Evolutionary conservation across 1,140 invertebrate genomes (phyloP).

Genomic region (Heliconius himera): DNA sequence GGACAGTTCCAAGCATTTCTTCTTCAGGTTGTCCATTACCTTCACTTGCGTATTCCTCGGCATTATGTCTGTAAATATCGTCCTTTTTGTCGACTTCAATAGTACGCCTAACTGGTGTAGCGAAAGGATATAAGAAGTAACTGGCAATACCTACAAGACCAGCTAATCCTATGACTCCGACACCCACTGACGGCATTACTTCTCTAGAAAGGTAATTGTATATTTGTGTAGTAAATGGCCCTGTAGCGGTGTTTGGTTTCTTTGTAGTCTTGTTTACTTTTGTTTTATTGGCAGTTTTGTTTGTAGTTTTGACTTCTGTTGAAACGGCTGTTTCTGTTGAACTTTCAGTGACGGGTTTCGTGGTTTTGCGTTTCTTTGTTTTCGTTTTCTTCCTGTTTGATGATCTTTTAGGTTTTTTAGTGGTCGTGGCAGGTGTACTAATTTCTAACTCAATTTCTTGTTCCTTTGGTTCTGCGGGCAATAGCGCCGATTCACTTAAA

Average conservation of each 20-base stretch:
- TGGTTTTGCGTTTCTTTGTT: slow-evolving; percentile 74
- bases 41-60: slow-evolving; percentile 84
- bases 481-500: slow-evolving; percentile 60
- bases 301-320: slow-evolving; percentile 72
- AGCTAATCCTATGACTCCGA: slow-evolving; percentile 87
- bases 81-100: slow-evolving; percentile 85
- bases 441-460: slow-evolving; percentile 82
- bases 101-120: slow-evolving; percentile 84
- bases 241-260: slow-evolving; percentile 78
- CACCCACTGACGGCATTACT: slow-evolving; percentile 90
- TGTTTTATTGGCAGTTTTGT: background rate
- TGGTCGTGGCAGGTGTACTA: slow-evolving; percentile 74
- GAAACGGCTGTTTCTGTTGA: slow-evolving; percentile 78
- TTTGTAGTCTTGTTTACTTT: slow-evolving; percentile 66
- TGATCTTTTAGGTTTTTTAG: slow-evolving; percentile 78
- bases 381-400: slow-evolving; percentile 78
- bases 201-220: slow-evolving; percentile 90
- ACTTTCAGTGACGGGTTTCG: slow-evolving; percentile 78
- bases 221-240: slow-evolving; percentile 86
- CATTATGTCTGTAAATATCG: slow-evolving; percentile 85
- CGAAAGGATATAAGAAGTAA: slow-evolving; percentile 89
- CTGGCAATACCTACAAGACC: slow-evolving; percentile 87
- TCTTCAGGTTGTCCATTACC: slow-evolving; percentile 87
- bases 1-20: slow-evolving; percentile 87
- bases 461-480: slow-evolving; percentile 82